Evolutionary conservation across 1,140 invertebrate genomes (phyloP), one percentile per base, ranked within the genome.

Genomic region (Pollicipes pollicipes): DNA sequence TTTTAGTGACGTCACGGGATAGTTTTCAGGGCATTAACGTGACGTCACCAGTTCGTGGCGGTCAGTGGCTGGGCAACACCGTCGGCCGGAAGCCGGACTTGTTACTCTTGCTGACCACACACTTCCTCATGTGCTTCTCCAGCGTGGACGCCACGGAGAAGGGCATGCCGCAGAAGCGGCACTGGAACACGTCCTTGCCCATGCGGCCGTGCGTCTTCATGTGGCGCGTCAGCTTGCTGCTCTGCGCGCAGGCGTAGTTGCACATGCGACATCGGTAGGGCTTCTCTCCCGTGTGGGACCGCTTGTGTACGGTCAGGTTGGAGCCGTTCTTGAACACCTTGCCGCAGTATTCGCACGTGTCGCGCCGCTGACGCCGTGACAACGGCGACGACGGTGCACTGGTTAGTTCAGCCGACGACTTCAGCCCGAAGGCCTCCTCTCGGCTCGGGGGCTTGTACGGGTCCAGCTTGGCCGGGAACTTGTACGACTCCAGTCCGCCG

Each of bases 51-150:
- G 6, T 17, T 17, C 17, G 35, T 35, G 6, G 6, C 17, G 6
- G 17, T 35, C 6, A 35, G 6, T 35, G 35, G 35, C 35, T 17
- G 17, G 35, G 35, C 6, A 35, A 17, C 35, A 35, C 35, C 17
- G 35, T 8, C 1, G 74, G 73, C n/a, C 72, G 73, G 63, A 74
- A 75, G 64, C 73, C 73, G 27, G 71, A 78, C 74, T 83, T 81
- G 72, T 80, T 83, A 74, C 83, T 84, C 80, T 93, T 91, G 80
- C 95, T 96, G 71, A 98, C 95, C 58, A 98, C 95, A 82, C 97
- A 99, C 81, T 99, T 99, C 30, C 97, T 84, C 97, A 99, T 99
- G 83, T 99, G 97, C 80, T 99, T 99, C 81, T 99, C 97, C 35
- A 99, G 83, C 0, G 97, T 99, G 68, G 94, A 97, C 27, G 97